Percentiles rank a stretch among this genome's conserved stretches.
These are phyloP conservation scores for Coccyzus lansbergi DNA, from an alignment of 2,797 vertebrate genomes.

Conservation along the genomic window DNA sequence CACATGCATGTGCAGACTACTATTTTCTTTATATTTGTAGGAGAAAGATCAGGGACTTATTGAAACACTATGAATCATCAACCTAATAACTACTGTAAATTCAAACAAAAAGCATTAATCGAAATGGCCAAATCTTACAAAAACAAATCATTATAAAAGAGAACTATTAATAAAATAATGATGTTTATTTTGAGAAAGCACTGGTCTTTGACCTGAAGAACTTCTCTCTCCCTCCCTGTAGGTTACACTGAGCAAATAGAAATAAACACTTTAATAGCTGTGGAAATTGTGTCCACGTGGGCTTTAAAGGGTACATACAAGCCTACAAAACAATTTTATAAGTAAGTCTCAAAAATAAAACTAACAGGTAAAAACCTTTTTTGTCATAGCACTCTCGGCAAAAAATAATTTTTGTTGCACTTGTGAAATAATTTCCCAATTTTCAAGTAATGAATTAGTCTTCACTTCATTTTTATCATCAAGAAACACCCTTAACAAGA, in stretches of 20 bases:
- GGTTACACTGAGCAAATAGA: not conserved
- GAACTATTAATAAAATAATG: not conserved
- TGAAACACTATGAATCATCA: rapidly evolving
- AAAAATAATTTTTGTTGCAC: not conserved
- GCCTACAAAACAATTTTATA: not conserved
- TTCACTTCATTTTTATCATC: not conserved
- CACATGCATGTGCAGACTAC: too few species aligned
- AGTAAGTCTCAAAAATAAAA: not conserved
- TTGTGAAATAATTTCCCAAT: not conserved
- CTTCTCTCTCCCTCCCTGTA: not conserved
- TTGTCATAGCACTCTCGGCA: not conserved
- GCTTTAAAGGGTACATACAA: not conserved
- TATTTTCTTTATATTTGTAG: not conserved
- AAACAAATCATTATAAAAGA: not conserved
- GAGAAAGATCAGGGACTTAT: not conserved
- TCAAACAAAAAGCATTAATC: not conserved
- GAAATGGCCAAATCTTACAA: not conserved
- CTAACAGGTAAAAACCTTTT: not conserved
- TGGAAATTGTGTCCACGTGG: not conserved
- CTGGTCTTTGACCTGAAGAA: not conserved
- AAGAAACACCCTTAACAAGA: not conserved
- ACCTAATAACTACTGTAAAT: not conserved
- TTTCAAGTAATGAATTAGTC: not conserved
- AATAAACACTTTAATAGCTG: not conserved
- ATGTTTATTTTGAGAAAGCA: not conserved